phyloP scores from a whole-genome alignment of 2,113 vertebrate genomes.

The Beaufortia kweichowensis region DNA sequence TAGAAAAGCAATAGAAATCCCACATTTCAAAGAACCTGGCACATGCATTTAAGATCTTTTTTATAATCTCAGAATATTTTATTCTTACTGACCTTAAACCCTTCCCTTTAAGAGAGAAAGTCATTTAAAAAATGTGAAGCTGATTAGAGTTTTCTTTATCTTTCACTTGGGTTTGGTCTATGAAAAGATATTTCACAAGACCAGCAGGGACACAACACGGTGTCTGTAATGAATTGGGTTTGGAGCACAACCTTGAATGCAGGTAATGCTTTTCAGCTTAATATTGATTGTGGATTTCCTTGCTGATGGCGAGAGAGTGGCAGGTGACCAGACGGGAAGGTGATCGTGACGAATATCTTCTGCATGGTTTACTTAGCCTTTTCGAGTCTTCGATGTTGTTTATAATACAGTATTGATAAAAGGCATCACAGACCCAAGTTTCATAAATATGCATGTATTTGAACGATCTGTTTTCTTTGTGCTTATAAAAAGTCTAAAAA shows the following conservation, averaged over 20 bases:
- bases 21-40: no score
- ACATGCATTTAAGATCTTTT: no score
- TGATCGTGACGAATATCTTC: constrained; percentile 34
- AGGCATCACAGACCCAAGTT: constrained; percentile 17
- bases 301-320: constrained; percentile 41
- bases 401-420: constrained; percentile 19
- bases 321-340: background rate
- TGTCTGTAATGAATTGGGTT: constrained; percentile 36
- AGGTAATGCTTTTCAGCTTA: constrained; percentile 25
- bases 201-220: background rate
- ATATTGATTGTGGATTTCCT: constrained; percentile 47
- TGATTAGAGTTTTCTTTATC: background rate
- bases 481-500: background rate
- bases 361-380: constrained; percentile 41
- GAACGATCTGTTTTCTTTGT: background rate
- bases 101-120: no score
- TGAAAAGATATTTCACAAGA: background rate
- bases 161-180: background rate
- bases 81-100: no score
- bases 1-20: no score
- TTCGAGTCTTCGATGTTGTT: constrained; percentile 30
- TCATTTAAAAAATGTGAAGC: background rate
- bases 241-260: constrained; percentile 37
- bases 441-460: background rate
- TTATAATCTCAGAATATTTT: no score